Base-by-base conservation (phyloP, 2,888 invertebrate species). In the Diploptera punctata region DNA sequence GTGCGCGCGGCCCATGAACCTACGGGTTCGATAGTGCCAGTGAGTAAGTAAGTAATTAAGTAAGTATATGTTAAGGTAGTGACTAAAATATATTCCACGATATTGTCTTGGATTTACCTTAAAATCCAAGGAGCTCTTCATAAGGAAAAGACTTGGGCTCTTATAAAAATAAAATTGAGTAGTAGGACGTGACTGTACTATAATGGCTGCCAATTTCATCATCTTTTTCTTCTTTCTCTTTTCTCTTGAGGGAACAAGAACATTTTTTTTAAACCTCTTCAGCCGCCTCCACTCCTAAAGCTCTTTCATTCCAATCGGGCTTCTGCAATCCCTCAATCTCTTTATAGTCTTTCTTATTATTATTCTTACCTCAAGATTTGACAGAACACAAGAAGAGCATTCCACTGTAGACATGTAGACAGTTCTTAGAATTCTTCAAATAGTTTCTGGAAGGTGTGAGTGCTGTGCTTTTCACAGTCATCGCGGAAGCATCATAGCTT, bases 201-300 rank as follows among this genome's bases (percentile, higher is more conserved):
- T 29, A 57, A 57, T 57, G 57, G 57, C 57, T 29, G 57, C 57
- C 57, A 57, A 31, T 31, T 57, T 31, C 57, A 31, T 29, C 29
- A n/a, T n/a, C 47, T n/a, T n/a, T n/a, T 47, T n/a, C n/a, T 47
- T 47, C 47, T 13, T 47, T n/a, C n/a, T 47, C 47, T 47, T 47
- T 52, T 3, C 52, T 21, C 19, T 52, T 52, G 21, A 19, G 10
- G 21, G 52, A n/a, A 18, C 3, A 47, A 47, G 47, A 47, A 47
- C 47, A 47, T 16, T 16, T 13, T n/a, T n/a, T 9, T 52, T 24
- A 52, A 24, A 52, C 52, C 24, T 3, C 52, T 10, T 21, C 52
- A 21, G n/a, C n/a, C n/a, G n/a, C n/a, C n/a, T 10, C 19, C 4
- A 19, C 49, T 49, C 21, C 49, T 0, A 2, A 49, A 49, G 49